phyloP scores from a whole-genome alignment of 2,797 vertebrate genomes.

The Limosa lapponica region DNA sequence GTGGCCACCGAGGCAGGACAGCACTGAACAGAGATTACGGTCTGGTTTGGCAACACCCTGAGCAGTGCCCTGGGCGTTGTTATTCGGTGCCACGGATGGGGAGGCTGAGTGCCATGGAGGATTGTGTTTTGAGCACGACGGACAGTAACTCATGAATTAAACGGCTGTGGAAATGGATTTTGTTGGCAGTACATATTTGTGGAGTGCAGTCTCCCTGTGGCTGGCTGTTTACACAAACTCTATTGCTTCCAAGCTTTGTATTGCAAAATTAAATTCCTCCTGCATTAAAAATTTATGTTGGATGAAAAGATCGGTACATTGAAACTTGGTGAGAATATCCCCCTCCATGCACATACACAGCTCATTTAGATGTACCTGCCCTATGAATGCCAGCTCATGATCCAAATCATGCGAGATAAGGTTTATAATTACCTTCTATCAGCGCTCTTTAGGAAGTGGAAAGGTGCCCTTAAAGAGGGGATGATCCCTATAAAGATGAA shows the following conservation, averaged over 20 bases:
- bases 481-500: neutral
- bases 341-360: neutral
- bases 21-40: neutral
- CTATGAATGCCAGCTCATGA: neutral
- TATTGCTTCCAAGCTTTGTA: conserved; percentile 45
- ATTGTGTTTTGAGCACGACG: neutral
- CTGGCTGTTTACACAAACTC: conserved; percentile 57
- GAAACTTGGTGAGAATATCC: conserved; percentile 18
- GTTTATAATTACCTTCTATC: conserved; percentile 3
- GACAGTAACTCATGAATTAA: neutral
- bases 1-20: neutral
- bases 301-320: conserved; percentile 37
- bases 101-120: neutral
- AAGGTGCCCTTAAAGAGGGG: conserved; percentile 2
- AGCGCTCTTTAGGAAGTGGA: neutral
- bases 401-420: neutral
- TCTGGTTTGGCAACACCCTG: neutral
- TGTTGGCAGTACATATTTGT: neutral
- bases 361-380: neutral
- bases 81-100: neutral
- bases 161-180: neutral
- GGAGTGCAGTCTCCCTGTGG: conserved; percentile 13
- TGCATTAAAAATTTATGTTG: conserved; percentile 63
- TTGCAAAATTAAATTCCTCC: conserved; percentile 59
- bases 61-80: neutral